These are phyloP conservation scores for Graptemys geographica DNA, from an alignment of 2,797 vertebrate species.

Conservation along the genomic window DNA sequence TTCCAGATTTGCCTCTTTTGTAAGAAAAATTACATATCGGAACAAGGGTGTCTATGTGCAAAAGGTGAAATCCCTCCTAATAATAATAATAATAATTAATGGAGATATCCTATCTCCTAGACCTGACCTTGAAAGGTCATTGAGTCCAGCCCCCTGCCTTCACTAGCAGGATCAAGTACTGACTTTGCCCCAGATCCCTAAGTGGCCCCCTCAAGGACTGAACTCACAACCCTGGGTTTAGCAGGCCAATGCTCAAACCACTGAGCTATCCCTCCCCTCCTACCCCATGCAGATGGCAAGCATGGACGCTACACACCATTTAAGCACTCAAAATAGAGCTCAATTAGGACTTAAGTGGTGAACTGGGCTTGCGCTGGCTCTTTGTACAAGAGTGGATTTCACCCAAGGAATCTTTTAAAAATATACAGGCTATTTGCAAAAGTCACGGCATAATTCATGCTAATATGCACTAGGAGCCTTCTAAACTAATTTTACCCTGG, in stretches of 20 bases:
- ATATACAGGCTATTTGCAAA: neutral
- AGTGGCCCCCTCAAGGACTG: too few species aligned
- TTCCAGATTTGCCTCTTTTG: neutral
- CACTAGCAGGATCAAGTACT: too few species aligned
- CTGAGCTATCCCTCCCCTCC: neutral
- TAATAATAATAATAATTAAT: too few species aligned
- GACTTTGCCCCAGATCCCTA: too few species aligned
- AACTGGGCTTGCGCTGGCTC: neutral
- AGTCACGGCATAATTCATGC: neutral
- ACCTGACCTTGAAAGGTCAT: too few species aligned
- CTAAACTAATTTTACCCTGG: neutral
- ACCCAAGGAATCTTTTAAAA: neutral
- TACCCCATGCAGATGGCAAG: neutral
- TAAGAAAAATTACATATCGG: neutral
- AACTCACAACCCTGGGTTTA: too few species aligned
- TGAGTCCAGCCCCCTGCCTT: too few species aligned
- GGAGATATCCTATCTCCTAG: too few species aligned
- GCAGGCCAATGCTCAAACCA: too few species aligned
- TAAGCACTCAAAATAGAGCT: neutral
- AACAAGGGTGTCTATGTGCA: neutral
- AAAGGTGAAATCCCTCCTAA: neutral
- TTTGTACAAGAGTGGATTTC: neutral
- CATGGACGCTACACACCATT: fast-evolving
- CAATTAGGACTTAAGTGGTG: neutral
- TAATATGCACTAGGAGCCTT: neutral